phyloP scores from a whole-genome alignment of 2,797 vertebrate genomes.

The Menidia menidia region DNA sequence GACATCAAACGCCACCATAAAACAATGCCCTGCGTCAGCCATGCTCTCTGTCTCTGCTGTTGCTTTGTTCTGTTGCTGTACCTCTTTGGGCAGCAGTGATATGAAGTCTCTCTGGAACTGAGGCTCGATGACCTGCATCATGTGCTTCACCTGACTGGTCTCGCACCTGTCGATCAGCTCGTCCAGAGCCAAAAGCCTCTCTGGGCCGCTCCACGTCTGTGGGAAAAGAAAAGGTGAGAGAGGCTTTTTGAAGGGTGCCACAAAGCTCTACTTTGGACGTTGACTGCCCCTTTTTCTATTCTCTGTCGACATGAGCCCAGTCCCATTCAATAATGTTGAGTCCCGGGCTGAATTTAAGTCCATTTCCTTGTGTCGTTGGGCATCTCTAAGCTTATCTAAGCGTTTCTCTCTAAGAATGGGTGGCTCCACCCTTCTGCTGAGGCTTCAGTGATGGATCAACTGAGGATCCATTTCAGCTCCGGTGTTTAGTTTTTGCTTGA shows the following conservation, averaged over 20 bases:
- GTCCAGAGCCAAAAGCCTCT: constrained; percentile 93
- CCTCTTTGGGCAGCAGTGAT: constrained; percentile 96
- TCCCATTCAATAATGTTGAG: background rate
- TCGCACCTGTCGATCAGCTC: constrained; percentile 94
- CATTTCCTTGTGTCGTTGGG: too few relatives aligned
- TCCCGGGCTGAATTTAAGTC: background rate
- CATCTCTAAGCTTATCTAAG: too few relatives aligned
- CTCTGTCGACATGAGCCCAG: background rate
- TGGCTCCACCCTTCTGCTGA: background rate
- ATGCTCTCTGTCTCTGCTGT: background rate
- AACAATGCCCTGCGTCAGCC: too few relatives aligned
- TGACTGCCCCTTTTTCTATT: background rate
- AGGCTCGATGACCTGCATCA: constrained; percentile 97
- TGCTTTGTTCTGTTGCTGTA: constrained; percentile 40
- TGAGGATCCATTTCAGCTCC: too few relatives aligned
- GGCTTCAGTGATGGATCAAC: background rate
- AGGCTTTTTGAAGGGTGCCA: too few relatives aligned
- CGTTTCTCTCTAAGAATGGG: too few relatives aligned
- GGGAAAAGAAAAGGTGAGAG: too few relatives aligned
- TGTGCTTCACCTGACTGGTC: constrained; percentile 93
- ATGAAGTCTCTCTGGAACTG: constrained; percentile 98
- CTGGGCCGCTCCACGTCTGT: constrained; percentile 92
- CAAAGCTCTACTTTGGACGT: background rate
- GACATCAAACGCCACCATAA: background rate
- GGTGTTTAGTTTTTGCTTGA: background rate